These are phyloP conservation scores for Hemibagrus wyckioides DNA, from an alignment of 2,113 vertebrate genomes.

Conservation along the genomic window DNA sequence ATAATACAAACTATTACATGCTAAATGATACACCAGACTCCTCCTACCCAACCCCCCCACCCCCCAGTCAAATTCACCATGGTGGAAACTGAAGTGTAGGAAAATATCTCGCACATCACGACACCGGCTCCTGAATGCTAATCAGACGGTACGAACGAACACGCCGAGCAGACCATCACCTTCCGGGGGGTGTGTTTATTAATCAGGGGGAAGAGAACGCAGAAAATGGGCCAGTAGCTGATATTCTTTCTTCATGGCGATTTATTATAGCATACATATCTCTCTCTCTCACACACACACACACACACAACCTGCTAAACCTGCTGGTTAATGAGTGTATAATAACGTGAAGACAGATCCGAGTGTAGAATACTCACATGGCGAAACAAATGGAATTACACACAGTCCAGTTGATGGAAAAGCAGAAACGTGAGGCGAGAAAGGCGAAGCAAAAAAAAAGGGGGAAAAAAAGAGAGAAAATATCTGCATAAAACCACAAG, in stretches of 20 bases:
- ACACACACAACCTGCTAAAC: not conserved
- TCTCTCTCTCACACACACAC: not conserved
- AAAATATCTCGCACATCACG: slow-evolving; percentile 54
- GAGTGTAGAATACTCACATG: not conserved
- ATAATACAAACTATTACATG: slow-evolving; percentile 63
- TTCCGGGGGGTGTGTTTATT: slow-evolving; percentile 20
- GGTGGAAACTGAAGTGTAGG: slow-evolving; percentile 54
- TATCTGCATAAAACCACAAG: not conserved
- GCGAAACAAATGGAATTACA: not conserved
- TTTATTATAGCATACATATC: not conserved
- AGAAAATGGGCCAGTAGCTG: slow-evolving; percentile 18
- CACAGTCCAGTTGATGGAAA: not conserved
- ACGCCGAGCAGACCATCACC: slow-evolving; percentile 21
- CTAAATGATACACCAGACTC: slow-evolving; percentile 60
- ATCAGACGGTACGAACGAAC: slow-evolving; percentile 37
- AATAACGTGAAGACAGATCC: not conserved
- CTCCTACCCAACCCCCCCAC: not conserved
- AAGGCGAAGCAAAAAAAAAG: not conserved
- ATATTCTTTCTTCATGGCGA: not conserved
- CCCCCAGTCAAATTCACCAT: slow-evolving; percentile 46
- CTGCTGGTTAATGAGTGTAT: not conserved
- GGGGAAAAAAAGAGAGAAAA: not conserved
- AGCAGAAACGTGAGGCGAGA: not conserved
- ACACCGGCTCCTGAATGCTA: slow-evolving; percentile 46
- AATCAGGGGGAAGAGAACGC: slow-evolving; percentile 15